Base-by-base conservation (phyloP, 2,113 vertebrate species). In the Cottus gobio region DNA sequence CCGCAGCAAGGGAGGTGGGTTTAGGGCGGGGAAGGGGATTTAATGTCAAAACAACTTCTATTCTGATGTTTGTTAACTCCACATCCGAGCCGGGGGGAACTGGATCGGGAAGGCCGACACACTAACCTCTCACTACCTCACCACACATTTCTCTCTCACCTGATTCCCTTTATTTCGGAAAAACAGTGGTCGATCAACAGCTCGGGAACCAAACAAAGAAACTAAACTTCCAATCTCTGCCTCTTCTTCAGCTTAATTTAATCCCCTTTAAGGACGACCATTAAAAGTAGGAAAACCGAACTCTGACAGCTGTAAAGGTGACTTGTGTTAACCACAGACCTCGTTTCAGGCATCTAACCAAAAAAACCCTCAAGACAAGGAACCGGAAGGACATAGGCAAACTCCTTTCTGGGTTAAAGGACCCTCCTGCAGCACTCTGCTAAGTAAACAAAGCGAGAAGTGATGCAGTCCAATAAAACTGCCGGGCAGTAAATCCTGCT, bases 1-100 rank as follows among this genome's bases (percentile, higher is more conserved):
- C 82, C 75, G 77, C 2, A 0, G 1, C 7, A 16, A 54, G 84
- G 87, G 89, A 89, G 91, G 91, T 77, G 83, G 80, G 54, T 86
- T 71, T 0, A 7, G 85, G 71, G 75, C 20, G 85, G 58, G 80
- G 83, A 75, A 7, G 42, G 18, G 16, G 77, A 73, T 83, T 83
- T 77, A 64, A 46, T 77, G 73, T 86, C 73, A 83, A 70, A 85
- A 88, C 85, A 90, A 87, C 58, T 44, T 69, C 71, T 84, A 77
- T 85, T 75, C 68, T 44, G 68, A 85, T 62, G 63, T 92, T 85
- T 85, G 75, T 48, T 63, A 70, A 75, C 75, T 72, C 30, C 5
- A n/a, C 68, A 75, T 64, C 58, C 57, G 57, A 87, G 70, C 75
- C 4, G 48, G 85, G 63, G 77, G 72, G 50, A 91, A 84, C 80